A percentile compares a stretch with the other conserved stretches of the same genome.
Conservation (phyloP, 1,140 invertebrate species). For the Homalodisca vitripennis region DNA sequence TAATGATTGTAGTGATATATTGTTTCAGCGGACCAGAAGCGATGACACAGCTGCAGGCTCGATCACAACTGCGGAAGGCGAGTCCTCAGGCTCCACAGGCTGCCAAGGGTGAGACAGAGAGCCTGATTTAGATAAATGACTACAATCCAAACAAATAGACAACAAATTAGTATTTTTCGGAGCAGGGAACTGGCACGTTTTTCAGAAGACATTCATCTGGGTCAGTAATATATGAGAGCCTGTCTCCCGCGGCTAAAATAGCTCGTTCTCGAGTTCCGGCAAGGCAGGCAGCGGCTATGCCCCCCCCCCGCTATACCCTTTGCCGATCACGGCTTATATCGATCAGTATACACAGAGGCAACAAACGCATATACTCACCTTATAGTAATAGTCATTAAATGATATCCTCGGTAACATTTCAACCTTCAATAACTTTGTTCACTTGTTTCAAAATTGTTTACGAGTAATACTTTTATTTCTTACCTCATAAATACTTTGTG, state of each 20-base stretch:
- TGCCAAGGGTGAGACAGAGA: slow-evolving; percentile 12
- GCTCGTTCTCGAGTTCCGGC: background rate
- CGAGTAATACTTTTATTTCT: too few relatives aligned
- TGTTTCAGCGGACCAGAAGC: background rate
- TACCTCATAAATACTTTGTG: too few relatives aligned
- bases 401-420: too few relatives aligned
- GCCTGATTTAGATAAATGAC: too few relatives aligned
- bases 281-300: background rate
- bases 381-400: too few relatives aligned
- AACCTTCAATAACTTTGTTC: too few relatives aligned
- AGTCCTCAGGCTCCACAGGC: background rate
- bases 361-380: too few relatives aligned
- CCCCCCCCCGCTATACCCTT: too few relatives aligned
- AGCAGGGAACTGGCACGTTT: slow-evolving; percentile 9
- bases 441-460: too few relatives aligned
- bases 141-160: slow-evolving; percentile 17
- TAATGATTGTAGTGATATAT: background rate
- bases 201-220: slow-evolving; percentile 17
- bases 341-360: too few relatives aligned
- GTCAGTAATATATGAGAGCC: slow-evolving; percentile 17
- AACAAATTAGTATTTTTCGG: slow-evolving; percentile 18
- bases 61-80: background rate
- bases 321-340: too few relatives aligned
- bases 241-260: background rate
- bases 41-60: background rate